phyloP scores from a whole-genome alignment of 2,113 vertebrate species.

The Pseudorasbora parva region DNA sequence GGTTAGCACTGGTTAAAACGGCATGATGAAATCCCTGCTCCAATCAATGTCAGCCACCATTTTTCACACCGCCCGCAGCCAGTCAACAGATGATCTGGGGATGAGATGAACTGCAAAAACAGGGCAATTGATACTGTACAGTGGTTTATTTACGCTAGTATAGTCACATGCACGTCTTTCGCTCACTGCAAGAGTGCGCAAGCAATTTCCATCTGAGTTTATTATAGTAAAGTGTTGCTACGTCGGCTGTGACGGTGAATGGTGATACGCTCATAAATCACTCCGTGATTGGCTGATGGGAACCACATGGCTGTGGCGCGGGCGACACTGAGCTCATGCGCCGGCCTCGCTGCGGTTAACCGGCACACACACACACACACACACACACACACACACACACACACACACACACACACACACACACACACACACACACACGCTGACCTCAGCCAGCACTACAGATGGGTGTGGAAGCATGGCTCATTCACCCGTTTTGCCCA shows the following conservation, averaged over 20 bases:
- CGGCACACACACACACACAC: conserved; percentile 16
- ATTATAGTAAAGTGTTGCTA: conserved; percentile 71
- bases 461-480: conserved; percentile 55
- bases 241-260: conserved; percentile 62
- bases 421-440: conserved; percentile 12
- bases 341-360: conserved; percentile 73
- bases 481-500: conserved; percentile 41
- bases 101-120: background rate
- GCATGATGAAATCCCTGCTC: background rate
- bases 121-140: background rate
- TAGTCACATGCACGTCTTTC: conserved; percentile 34
- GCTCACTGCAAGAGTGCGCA: background rate
- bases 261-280: conserved; percentile 78
- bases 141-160: background rate
- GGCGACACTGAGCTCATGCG: conserved; percentile 76
- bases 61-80: background rate
- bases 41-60: background rate
- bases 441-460: conserved; percentile 43
- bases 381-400: conserved; percentile 6
- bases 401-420: too few species aligned
- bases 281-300: conserved; percentile 78
- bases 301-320: conserved; percentile 75
- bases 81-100: conserved; percentile 17
- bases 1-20: background rate
- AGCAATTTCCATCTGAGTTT: conserved; percentile 65